A percentile compares a stretch with the other conserved stretches of the same genome.
These are phyloP conservation scores for Sipha flava DNA, from an alignment of 1,140 invertebrate species.

Conservation along the genomic window DNA sequence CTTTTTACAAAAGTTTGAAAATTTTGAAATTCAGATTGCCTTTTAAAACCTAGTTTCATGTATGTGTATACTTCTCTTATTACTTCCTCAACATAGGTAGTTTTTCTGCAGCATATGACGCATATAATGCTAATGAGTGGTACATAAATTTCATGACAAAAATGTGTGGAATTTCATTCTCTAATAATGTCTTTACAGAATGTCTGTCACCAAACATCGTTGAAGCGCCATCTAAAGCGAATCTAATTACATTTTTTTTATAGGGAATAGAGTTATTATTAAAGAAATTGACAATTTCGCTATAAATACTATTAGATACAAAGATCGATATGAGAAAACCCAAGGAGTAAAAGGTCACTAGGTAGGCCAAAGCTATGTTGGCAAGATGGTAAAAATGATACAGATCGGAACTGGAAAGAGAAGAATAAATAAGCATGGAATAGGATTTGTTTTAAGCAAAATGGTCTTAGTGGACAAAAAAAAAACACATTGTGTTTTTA, in stretches of 20 bases:
- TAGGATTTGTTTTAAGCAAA: too few species aligned
- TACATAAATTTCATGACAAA: constrained; percentile 36
- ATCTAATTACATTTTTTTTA: neutral
- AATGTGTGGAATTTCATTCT: neutral
- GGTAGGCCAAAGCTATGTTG: neutral
- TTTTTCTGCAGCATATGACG: constrained; percentile 26
- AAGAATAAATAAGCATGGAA: too few species aligned
- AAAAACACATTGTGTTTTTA: too few species aligned
- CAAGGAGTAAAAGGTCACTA: neutral
- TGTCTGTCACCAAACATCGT: neutral
- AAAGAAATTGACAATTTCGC: neutral
- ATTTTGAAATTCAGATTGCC: neutral
- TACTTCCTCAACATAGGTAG: constrained; percentile 30
- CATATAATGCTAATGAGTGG: constrained; percentile 35
- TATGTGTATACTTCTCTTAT: constrained; percentile 30
- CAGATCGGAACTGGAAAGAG: too few species aligned
- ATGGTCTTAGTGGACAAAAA: too few species aligned
- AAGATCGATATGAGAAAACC: neutral
- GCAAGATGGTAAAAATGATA: neutral
- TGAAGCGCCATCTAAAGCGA: neutral
- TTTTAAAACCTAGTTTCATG: constrained; percentile 29
- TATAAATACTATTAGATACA: neutral
- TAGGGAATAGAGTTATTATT: neutral
- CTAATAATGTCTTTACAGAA: neutral
- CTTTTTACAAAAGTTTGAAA: neutral